phyloP scores from a whole-genome alignment of 1,140 invertebrate genomes.

The Andrena cerasifolii region DNA sequence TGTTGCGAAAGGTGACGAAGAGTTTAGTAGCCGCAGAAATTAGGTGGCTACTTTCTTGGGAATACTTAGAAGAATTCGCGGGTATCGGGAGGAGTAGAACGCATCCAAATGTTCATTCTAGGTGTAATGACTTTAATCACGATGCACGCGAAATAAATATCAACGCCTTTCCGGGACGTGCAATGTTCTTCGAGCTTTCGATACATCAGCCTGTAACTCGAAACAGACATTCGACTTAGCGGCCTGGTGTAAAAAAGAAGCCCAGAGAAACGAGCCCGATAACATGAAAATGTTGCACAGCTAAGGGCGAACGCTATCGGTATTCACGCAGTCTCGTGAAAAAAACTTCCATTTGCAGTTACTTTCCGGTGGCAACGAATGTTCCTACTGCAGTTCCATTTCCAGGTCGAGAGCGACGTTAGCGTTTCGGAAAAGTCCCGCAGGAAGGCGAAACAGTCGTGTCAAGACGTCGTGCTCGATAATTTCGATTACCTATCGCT shows the following conservation, averaged over 20 bases:
- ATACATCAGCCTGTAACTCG: not conserved
- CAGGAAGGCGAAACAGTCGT: not conserved
- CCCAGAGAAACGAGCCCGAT: not conserved
- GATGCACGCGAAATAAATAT: too few relatives aligned
- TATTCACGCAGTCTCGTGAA: not conserved
- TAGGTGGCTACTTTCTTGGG: too few relatives aligned
- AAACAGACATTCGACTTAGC: not conserved
- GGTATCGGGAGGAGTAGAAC: too few relatives aligned
- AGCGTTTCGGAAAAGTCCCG: not conserved
- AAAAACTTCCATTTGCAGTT: conserved; percentile 42
- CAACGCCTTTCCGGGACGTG: too few relatives aligned
- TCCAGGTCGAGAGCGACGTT: not conserved
- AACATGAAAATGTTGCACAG: conserved; percentile 6
- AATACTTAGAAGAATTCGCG: too few relatives aligned
- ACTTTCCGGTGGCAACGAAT: conserved; percentile 8
- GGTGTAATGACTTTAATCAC: too few relatives aligned
- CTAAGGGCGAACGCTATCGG: not conserved
- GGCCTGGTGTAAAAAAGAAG: not conserved
- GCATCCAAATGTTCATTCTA: too few relatives aligned
- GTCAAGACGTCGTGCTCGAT: not conserved
- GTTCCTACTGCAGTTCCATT: not conserved
- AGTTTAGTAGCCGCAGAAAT: too few relatives aligned
- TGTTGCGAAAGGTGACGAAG: too few relatives aligned
- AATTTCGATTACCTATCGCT: conserved; percentile 16
- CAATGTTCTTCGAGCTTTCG: too few relatives aligned